Evolutionary conservation across 2,113 vertebrate species (phyloP).

Genomic region (Oncorhynchus kisutch): DNA sequence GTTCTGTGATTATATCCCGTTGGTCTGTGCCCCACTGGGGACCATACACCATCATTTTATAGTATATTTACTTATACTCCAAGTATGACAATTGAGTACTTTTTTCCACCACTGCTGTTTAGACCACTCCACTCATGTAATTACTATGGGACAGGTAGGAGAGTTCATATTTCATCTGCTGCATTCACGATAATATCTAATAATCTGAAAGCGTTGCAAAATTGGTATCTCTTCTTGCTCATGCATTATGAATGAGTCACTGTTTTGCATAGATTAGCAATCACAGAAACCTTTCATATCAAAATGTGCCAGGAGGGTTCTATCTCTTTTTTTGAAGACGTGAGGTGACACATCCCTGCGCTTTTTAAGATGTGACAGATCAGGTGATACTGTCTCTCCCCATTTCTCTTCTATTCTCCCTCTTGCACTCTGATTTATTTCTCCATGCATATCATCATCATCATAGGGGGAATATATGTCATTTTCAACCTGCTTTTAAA

Average conservation of each 20-base stretch:
- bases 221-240: slow-evolving; percentile 74
- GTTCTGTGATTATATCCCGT: slow-evolving; percentile 7
- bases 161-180: slow-evolving; percentile 77
- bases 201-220: slow-evolving; percentile 78
- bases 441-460: slow-evolving; percentile 67
- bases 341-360: slow-evolving; percentile 60
- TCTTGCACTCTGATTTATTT: slow-evolving; percentile 63
- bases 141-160: slow-evolving; percentile 75
- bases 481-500: no score
- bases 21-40: no score
- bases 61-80: slow-evolving; percentile 24
- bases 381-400: slow-evolving; percentile 62
- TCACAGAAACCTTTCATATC: slow-evolving; percentile 74
- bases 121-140: slow-evolving; percentile 66
- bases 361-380: slow-evolving; percentile 69
- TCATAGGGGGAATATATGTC: slow-evolving; percentile 43
- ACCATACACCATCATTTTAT: no score
- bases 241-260: slow-evolving; percentile 80
- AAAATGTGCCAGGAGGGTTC: slow-evolving; percentile 67
- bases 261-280: slow-evolving; percentile 84
- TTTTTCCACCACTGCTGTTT: slow-evolving; percentile 34
- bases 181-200: slow-evolving; percentile 78
- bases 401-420: slow-evolving; percentile 39
- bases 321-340: slow-evolving; percentile 62
- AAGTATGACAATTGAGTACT: not conserved